A percentile compares a stretch with the other conserved stretches of the same genome.
Evolutionary conservation across 2,797 vertebrate species (phyloP).

Genomic region (Scolopax bukidnonensis): DNA sequence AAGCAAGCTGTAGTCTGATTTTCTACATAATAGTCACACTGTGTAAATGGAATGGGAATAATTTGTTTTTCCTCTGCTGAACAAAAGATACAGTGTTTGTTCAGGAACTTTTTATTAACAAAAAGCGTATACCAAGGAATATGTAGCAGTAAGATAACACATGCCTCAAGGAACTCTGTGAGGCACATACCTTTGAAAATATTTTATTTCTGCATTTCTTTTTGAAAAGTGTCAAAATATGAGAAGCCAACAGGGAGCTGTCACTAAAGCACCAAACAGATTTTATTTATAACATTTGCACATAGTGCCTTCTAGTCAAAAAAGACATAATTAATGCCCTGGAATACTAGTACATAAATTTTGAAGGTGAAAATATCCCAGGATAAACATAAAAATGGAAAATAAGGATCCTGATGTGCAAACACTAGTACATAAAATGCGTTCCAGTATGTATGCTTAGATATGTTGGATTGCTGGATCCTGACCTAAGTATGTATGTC

Average conservation of each 20-base stretch:
- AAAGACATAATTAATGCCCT: not conserved
- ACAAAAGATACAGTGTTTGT: conserved; percentile 29
- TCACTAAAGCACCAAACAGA: conserved; percentile 2
- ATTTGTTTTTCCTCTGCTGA: conserved; percentile 27
- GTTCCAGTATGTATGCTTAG: accelerated
- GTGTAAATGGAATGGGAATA: not conserved
- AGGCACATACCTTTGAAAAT: conserved; percentile 16
- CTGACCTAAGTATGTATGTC: not conserved
- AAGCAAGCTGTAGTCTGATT: not conserved
- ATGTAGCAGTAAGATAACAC: conserved; percentile 49
- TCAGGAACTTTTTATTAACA: not conserved
- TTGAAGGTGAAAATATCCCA: not conserved
- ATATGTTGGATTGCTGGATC: not conserved
- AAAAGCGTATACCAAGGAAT: not conserved
- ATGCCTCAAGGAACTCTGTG: conserved; percentile 17
- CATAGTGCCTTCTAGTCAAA: not conserved
- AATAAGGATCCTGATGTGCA: not conserved
- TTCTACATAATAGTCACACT: not conserved
- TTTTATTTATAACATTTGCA: not conserved
- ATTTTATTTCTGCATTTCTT: conserved; percentile 31
- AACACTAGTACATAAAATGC: not conserved
- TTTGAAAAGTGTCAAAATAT: conserved; percentile 9
- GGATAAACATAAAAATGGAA: not conserved
- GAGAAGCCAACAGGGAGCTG: not conserved
- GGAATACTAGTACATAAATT: not conserved